Conservation (phyloP, 2,797 vertebrate genomes). For the Galagoides demidoff region DNA sequence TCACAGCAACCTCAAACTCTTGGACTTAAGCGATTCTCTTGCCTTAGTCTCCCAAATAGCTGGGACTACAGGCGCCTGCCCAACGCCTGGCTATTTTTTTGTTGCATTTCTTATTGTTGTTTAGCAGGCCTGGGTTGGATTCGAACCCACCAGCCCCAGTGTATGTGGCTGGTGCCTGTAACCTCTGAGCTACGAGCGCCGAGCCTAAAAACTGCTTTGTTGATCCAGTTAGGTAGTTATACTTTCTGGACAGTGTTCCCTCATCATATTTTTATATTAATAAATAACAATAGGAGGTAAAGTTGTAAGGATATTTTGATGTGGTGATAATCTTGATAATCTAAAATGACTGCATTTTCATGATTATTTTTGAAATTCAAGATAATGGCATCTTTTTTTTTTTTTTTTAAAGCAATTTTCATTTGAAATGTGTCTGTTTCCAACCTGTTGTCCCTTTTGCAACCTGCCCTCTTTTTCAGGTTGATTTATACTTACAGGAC, state of each 20-base stretch:
- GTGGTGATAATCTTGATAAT: background rate
- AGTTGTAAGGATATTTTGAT: background rate
- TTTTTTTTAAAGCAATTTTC: background rate
- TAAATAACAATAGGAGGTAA: background rate
- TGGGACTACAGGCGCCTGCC: too few relatives aligned
- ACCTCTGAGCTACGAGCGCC: too few relatives aligned
- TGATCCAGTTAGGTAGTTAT: background rate
- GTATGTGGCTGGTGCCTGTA: too few relatives aligned
- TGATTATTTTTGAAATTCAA: background rate
- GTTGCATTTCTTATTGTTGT: too few relatives aligned
- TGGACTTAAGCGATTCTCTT: too few relatives aligned
- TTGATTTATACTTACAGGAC: background rate
- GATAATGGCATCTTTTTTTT: background rate
- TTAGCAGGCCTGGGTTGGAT: too few relatives aligned
- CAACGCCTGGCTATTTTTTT: too few relatives aligned
- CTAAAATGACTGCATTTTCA: background rate
- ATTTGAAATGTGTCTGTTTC: background rate
- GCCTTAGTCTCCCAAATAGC: too few relatives aligned
- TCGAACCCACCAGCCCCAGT: too few relatives aligned
- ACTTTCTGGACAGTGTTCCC: background rate
- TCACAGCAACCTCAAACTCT: too few relatives aligned
- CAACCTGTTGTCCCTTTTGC: background rate
- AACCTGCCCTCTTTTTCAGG: background rate
- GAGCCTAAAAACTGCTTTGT: background rate
- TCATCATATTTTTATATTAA: background rate